These are phyloP conservation scores for Lithophane socia DNA, from an alignment of 2,888 invertebrate genomes.

Conservation along the genomic window DNA sequence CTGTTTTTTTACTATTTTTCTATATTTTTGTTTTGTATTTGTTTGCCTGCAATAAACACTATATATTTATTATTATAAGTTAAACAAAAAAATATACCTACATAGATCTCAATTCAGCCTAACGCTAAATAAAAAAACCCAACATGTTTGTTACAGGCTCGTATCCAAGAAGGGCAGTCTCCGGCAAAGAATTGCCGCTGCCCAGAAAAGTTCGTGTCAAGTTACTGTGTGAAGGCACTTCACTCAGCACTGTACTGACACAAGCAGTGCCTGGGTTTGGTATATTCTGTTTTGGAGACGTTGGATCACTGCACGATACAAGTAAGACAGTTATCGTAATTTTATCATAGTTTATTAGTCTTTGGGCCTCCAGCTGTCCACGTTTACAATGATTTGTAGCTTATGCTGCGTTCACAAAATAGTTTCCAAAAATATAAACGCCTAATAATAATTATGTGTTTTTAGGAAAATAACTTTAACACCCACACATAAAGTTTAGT, in stretches of 20 bases:
- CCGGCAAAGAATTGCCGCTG: conserved; percentile 18
- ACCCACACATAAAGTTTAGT: no score
- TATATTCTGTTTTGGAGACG: conserved; percentile 5
- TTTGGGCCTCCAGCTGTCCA: neutral
- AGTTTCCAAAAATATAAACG: neutral
- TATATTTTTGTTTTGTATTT: no score
- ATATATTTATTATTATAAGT: no score
- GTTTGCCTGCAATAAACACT: no score
- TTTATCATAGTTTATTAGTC: neutral
- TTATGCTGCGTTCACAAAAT: neutral
- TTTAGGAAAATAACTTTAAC: no score
- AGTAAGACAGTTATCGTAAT: no score
- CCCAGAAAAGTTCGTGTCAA: conserved; percentile 7
- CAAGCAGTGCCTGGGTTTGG: conserved; percentile 12
- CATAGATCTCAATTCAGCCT: no score
- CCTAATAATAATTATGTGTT: no score
- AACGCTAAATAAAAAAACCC: no score
- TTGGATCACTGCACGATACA: conserved; percentile 17
- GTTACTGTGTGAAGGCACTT: conserved; percentile 20
- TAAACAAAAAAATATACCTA: no score
- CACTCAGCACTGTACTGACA: conserved; percentile 1
- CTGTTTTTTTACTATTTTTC: no score
- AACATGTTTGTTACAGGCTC: neutral
- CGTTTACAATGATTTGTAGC: neutral
- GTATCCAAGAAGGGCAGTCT: conserved; percentile 16